phyloP scores from a whole-genome alignment of 37 sponge, comb jelly and placozoan genomes.

The Haliclona indistincta region DNA sequence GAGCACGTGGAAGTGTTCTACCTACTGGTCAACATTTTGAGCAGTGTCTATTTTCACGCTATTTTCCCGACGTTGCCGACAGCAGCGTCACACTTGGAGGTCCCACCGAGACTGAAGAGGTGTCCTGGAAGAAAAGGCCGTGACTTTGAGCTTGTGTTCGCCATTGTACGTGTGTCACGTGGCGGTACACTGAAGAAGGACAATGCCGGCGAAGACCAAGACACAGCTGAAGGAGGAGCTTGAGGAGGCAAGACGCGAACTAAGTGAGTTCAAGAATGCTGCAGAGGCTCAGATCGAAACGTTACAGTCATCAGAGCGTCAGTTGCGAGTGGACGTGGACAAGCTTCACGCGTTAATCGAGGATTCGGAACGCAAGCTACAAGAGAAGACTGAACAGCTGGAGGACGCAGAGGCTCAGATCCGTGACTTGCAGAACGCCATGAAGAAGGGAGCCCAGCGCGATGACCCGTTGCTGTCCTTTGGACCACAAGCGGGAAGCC shows the following conservation, averaged over 20 bases:
- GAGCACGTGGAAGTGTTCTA: no score
- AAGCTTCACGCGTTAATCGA: neutral
- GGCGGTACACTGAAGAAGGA: no score
- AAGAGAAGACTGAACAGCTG: neutral
- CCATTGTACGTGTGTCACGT: no score
- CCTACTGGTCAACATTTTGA: no score
- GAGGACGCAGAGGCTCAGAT: neutral
- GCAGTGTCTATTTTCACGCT: no score
- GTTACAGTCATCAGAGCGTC: neutral
- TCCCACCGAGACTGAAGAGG: neutral
- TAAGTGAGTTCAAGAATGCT: neutral
- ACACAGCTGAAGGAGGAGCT: neutral
- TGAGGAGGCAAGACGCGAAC: neutral
- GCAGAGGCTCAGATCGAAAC: neutral
- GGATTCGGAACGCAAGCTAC: neutral
- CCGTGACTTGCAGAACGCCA: no score
- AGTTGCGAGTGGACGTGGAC: neutral
- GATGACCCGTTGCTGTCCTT: no score
- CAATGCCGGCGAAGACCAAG: neutral
- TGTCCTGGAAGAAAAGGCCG: neutral
- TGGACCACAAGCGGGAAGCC: no score
- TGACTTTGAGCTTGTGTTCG: neutral
- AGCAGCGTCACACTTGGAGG: constrained; percentile 14
- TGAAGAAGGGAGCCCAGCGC: no score
- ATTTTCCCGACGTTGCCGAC: no score